Evolutionary conservation across 1,140 invertebrate genomes (phyloP).

Genomic region (Ericerus pela): DNA sequence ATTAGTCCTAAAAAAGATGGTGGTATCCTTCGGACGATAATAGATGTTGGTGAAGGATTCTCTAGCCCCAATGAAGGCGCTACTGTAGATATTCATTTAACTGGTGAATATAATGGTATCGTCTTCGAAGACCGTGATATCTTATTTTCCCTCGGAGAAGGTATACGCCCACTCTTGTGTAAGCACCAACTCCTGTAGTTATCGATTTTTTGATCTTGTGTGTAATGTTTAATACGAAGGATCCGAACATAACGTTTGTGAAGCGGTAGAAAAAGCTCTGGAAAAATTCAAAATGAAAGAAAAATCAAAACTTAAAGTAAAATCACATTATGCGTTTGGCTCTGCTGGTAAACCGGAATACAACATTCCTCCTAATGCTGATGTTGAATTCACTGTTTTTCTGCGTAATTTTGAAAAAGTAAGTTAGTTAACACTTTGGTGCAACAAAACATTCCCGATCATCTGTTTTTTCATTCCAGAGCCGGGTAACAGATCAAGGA

Average conservation of each 20-base stretch:
- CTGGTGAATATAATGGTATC: constrained; percentile 48
- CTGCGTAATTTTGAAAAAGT: constrained; percentile 73
- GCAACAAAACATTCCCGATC: neutral
- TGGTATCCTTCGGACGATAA: constrained; percentile 56
- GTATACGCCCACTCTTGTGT: neutral
- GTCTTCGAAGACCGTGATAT: constrained; percentile 63
- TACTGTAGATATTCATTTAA: constrained; percentile 59
- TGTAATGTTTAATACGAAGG: constrained; percentile 25
- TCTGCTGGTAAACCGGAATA: constrained; percentile 48
- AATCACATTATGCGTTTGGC: constrained; percentile 71
- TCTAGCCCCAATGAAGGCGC: constrained; percentile 62
- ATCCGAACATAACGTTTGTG: constrained; percentile 50
- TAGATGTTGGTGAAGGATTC: constrained; percentile 51
- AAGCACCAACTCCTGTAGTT: no score
- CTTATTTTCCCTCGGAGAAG: constrained; percentile 76
- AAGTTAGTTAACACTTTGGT: constrained; percentile 21
- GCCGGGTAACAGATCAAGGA: no score
- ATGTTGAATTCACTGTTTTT: constrained; percentile 65
- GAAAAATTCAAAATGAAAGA: constrained; percentile 71
- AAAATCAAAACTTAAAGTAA: constrained; percentile 56
- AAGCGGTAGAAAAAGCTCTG: constrained; percentile 72
- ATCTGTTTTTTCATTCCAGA: constrained; percentile 3
- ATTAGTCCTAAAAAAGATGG: constrained; percentile 66
- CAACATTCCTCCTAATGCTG: constrained; percentile 62
- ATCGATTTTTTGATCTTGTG: neutral